These are phyloP conservation scores for Menidia beryllina DNA, from an alignment of 2,113 vertebrate species.

Conservation along the genomic window DNA sequence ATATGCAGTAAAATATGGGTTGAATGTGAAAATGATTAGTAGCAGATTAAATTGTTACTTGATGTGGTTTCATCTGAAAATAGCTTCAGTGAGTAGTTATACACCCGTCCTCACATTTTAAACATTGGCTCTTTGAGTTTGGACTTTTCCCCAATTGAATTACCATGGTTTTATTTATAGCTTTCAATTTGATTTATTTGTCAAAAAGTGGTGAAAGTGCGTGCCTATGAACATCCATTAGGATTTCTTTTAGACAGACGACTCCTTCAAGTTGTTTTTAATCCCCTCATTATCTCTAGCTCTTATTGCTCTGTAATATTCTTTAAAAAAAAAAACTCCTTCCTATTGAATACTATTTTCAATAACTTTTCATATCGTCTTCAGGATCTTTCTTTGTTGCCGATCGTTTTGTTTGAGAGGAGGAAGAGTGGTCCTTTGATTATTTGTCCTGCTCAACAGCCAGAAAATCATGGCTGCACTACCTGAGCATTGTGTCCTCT, in stretches of 20 bases:
- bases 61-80: neutral
- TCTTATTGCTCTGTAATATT: too few species aligned
- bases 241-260: constrained; percentile 4
- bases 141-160: neutral
- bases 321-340: neutral
- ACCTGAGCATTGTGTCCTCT: constrained; percentile 68
- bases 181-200: neutral
- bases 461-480: constrained; percentile 51
- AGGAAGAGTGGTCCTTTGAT: constrained; percentile 54
- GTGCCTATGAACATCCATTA: neutral
- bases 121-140: constrained; percentile 3
- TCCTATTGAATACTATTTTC: constrained; percentile 15
- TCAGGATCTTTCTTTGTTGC: constrained; percentile 27
- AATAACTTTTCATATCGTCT: constrained; percentile 24
- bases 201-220: neutral
- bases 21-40: constrained; percentile 35
- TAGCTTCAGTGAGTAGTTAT: constrained; percentile 4
- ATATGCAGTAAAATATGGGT: constrained; percentile 17
- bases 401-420: constrained; percentile 49
- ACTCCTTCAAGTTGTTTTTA: constrained; percentile 3
- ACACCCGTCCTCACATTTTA: neutral
- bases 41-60: constrained; percentile 4
- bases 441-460: constrained; percentile 61
- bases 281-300: neutral
- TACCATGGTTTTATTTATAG: neutral